Percentiles rank a stretch among this genome's conserved stretches.
Evolutionary conservation across 30 jellyfish, hydroid and myxozoan species (phyloP).

Genomic region (Mastigias papua): DNA sequence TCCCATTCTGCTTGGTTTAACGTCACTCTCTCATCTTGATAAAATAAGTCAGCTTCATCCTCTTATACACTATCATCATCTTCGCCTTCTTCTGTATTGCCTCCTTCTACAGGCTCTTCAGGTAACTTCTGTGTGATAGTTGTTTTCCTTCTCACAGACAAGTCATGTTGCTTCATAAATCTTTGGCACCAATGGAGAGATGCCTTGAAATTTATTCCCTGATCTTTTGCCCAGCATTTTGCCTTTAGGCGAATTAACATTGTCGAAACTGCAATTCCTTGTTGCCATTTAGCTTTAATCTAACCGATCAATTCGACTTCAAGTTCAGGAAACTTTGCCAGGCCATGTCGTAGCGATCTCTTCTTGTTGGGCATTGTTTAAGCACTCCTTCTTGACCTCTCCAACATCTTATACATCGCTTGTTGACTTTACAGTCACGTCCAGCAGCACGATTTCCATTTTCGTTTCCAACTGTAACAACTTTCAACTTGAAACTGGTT

Average conservation of each 20-base stretch:
- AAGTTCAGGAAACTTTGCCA: too few species aligned
- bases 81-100: background rate
- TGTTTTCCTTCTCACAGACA: background rate
- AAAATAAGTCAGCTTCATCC: background rate
- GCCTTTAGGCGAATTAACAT: background rate
- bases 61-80: background rate
- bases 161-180: too few species aligned
- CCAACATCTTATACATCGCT: background rate
- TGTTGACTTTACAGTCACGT: too few species aligned
- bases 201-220: background rate
- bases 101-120: background rate
- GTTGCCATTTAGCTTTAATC: background rate
- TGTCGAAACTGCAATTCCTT: background rate
- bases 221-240: background rate
- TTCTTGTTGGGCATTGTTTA: background rate
- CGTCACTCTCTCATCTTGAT: background rate
- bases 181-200: background rate
- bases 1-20: background rate
- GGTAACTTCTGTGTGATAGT: background rate
- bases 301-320: background rate
- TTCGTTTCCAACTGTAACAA: background rate
- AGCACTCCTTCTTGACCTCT: background rate
- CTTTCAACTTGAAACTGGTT: too few species aligned
- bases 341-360: background rate
- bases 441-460: too few species aligned